These are phyloP conservation scores for Noctua janthina DNA, from an alignment of 2,888 invertebrate species.

Conservation along the genomic window DNA sequence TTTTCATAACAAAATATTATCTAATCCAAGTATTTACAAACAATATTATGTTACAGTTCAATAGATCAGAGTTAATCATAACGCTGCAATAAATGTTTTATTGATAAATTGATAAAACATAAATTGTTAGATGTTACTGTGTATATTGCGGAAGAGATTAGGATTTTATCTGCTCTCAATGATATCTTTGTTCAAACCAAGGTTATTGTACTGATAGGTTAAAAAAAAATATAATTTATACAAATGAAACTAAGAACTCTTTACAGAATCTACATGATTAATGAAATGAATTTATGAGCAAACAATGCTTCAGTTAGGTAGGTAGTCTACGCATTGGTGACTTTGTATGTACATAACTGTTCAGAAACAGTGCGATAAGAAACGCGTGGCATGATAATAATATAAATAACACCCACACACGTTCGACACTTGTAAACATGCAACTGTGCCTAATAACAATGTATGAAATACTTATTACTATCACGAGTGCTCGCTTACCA, in stretches of 20 bases:
- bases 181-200: conserved; percentile 34
- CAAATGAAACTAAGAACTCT: not conserved
- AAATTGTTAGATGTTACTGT: conserved; percentile 1
- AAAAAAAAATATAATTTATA: not conserved
- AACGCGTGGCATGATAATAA: conserved; percentile 67
- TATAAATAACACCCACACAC: conserved; percentile 66
- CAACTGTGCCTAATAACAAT: conserved; percentile 40
- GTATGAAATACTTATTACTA: conserved; percentile 31
- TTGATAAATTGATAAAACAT: conserved; percentile 27
- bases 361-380: conserved; percentile 61
- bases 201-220: conserved; percentile 15
- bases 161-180: conserved; percentile 21
- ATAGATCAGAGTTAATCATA: conserved; percentile 18
- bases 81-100: not conserved
- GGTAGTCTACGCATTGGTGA: conserved; percentile 16
- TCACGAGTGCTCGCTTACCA: conserved; percentile 41
- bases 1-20: conserved; percentile 13
- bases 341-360: conserved; percentile 40
- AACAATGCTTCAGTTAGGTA: not conserved
- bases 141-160: conserved; percentile 36
- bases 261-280: not conserved
- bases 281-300: not conserved
- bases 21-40: conserved; percentile 5
- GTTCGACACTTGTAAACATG: conserved; percentile 60
- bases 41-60: conserved; percentile 22